These are phyloP conservation scores for Acanthopleura granulata DNA, from an alignment of 2,888 invertebrate species.

Conservation along the genomic window DNA sequence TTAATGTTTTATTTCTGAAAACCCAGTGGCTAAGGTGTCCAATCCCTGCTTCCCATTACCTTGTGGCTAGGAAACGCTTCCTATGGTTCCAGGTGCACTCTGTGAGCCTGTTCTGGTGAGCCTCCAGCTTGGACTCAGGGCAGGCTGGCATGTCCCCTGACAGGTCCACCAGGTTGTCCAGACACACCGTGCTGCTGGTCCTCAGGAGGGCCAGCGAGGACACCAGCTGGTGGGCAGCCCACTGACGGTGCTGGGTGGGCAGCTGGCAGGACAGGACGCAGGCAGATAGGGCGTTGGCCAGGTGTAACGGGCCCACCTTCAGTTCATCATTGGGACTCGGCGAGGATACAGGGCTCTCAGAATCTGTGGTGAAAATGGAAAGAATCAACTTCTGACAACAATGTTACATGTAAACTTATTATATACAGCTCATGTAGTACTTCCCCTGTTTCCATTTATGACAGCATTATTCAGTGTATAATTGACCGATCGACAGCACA, in stretches of 20 bases:
- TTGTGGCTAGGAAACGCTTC: slow-evolving; percentile 73
- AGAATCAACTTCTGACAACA: too few relatives aligned
- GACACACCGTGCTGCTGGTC: slow-evolving; percentile 20
- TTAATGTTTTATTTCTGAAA: too few relatives aligned
- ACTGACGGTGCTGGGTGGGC: slow-evolving; percentile 73
- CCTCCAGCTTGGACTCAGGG: slow-evolving; percentile 71
- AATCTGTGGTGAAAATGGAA: not conserved
- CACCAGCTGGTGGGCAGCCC: slow-evolving; percentile 76
- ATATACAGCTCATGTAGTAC: too few relatives aligned
- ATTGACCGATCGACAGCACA: too few relatives aligned
- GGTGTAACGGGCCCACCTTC: slow-evolving; percentile 69
- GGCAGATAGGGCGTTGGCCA: slow-evolving; percentile 76
- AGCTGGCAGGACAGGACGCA: slow-evolving; percentile 75
- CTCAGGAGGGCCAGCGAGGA: slow-evolving; percentile 39
- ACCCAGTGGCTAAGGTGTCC: not conserved
- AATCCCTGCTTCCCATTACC: slow-evolving; percentile 53
- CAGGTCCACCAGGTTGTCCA: slow-evolving; percentile 71
- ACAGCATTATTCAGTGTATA: too few relatives aligned
- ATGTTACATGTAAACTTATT: too few relatives aligned
- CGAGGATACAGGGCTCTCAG: slow-evolving; percentile 14
- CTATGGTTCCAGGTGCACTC: slow-evolving; percentile 71
- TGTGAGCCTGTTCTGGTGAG: slow-evolving; percentile 74
- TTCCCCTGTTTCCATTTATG: too few relatives aligned
- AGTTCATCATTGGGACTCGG: slow-evolving; percentile 33
- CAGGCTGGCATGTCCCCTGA: slow-evolving; percentile 70